These are phyloP conservation scores for Gisinianus flammeolus DNA, from an alignment of 2,888 invertebrate genomes.

Conservation along the genomic window DNA sequence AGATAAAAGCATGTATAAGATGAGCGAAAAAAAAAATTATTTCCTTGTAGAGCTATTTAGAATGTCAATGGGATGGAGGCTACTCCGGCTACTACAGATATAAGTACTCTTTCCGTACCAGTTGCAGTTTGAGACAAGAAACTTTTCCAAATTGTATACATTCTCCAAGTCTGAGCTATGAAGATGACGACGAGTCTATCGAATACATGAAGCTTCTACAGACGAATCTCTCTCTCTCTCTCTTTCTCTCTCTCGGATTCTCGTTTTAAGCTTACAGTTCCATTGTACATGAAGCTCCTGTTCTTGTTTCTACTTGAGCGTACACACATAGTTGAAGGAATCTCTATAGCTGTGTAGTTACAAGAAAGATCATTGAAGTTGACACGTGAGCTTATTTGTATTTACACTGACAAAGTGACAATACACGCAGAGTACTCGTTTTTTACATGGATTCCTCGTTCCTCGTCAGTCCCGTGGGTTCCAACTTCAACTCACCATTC, in stretches of 20 bases:
- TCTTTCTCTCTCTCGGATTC: neutral
- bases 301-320: neutral
- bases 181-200: no score
- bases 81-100: no score
- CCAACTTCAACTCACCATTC: no score
- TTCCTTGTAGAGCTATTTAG: slow-evolving; percentile 6
- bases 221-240: neutral
- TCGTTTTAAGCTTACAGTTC: slow-evolving; percentile 4
- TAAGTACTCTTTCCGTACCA: no score
- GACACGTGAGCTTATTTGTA: slow-evolving; percentile 33
- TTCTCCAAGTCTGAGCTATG: no score
- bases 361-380: slow-evolving; percentile 27
- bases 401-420: slow-evolving; percentile 33
- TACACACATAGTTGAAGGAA: no score
- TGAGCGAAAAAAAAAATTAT: neutral
- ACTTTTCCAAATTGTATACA: no score
- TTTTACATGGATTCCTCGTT: neutral
- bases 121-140: neutral
- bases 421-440: neutral
- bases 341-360: no score
- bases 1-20: neutral
- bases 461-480: neutral
- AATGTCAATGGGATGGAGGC: neutral
- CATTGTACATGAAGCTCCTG: neutral
- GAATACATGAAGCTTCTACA: no score